phyloP scores from a whole-genome alignment of 2,113 vertebrate genomes.

The Sylvicapra grimmia region DNA sequence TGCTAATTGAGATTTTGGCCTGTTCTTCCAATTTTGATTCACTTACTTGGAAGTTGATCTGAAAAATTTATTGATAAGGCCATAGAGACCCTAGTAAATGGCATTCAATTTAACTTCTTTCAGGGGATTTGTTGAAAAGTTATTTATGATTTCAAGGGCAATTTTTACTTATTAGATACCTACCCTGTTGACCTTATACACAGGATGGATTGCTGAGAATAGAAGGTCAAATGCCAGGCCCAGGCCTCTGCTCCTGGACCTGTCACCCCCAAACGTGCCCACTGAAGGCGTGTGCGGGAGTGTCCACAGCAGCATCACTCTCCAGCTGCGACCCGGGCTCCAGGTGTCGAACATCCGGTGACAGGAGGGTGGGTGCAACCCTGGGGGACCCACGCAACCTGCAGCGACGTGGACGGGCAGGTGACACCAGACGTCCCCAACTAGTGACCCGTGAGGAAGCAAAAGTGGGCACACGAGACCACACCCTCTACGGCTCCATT shows the following conservation, averaged over 20 bases:
- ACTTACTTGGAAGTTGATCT: background rate
- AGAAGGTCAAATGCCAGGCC: background rate
- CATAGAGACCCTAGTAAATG: background rate
- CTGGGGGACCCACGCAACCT: background rate
- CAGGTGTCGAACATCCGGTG: background rate
- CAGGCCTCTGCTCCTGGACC: background rate
- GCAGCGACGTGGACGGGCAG: rapidly evolving
- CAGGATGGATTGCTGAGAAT: background rate
- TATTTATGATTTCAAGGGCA: background rate
- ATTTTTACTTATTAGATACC: background rate
- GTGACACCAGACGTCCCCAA: background rate
- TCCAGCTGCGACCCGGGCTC: background rate
- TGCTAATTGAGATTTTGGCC: background rate
- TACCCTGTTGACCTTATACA: background rate
- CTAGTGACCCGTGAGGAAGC: background rate
- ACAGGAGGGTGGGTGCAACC: background rate
- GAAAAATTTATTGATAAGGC: background rate
- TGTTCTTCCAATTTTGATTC: background rate
- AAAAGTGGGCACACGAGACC: background rate
- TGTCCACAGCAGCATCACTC: background rate
- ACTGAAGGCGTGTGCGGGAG: too few species aligned
- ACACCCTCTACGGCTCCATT: background rate
- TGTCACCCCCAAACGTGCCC: background rate
- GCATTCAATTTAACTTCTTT: background rate
- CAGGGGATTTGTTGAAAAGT: background rate